phyloP scores from a whole-genome alignment of 2,888 invertebrate species.

The Zelleria hepariella region DNA sequence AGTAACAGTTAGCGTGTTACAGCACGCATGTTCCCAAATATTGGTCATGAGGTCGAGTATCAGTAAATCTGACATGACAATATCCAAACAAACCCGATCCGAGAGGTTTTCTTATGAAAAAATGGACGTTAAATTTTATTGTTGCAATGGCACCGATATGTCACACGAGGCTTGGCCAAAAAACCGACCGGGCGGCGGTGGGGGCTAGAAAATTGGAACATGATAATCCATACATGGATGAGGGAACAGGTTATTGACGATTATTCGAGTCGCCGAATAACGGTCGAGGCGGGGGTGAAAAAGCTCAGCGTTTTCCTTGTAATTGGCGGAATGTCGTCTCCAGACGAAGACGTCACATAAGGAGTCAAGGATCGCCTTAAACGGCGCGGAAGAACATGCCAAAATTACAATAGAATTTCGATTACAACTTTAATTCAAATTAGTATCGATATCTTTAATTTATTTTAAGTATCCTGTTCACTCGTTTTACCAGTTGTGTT shows the following conservation, averaged over 20 bases:
- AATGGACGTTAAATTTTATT: constrained; percentile 59
- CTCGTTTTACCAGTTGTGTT: not conserved
- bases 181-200: constrained; percentile 44
- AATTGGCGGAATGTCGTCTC: constrained; percentile 62
- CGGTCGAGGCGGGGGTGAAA: constrained; percentile 46
- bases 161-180: constrained; percentile 42
- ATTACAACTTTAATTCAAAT: constrained; percentile 19
- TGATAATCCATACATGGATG: constrained; percentile 38
- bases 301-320: constrained; percentile 48
- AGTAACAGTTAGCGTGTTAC: not conserved
- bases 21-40: not conserved
- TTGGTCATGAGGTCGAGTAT: constrained; percentile 16
- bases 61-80: constrained; percentile 41
- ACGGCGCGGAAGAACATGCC: constrained; percentile 35
- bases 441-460: not conserved
- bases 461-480: not conserved
- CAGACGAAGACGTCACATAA: constrained; percentile 54
- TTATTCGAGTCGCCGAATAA: constrained; percentile 59
- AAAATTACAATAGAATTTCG: constrained; percentile 54
- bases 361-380: constrained; percentile 43
- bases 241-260: constrained; percentile 50
- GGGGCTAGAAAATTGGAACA: constrained; percentile 65
- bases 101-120: constrained; percentile 37
- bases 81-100: constrained; percentile 27
- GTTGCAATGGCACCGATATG: constrained; percentile 63